Conservation (phyloP, 2,888 invertebrate species). For the Agrochola macilenta region DNA sequence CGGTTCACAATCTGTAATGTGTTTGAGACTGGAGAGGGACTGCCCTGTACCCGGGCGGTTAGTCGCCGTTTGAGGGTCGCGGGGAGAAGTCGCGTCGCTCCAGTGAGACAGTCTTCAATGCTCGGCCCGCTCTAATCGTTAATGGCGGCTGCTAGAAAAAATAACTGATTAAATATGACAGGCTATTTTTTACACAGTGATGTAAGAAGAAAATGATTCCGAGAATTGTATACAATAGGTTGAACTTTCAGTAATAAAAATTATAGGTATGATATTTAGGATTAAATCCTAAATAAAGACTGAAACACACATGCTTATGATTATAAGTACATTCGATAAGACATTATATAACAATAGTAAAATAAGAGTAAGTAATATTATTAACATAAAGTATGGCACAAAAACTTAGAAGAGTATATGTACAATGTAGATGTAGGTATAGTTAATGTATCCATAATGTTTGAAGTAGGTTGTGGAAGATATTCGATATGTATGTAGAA, state of each 20-base stretch:
- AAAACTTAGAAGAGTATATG: conserved; percentile 53
- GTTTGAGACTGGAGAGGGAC: conserved; percentile 68
- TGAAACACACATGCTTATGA: conserved; percentile 56
- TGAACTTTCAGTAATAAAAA: conserved; percentile 8
- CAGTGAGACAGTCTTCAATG: conserved; percentile 81
- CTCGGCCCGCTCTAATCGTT: conserved; percentile 81
- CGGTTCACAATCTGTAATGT: conserved; percentile 73
- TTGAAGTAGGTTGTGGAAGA: conserved; percentile 59
- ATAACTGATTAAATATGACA: conserved; percentile 23
- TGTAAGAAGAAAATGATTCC: conserved; percentile 48
- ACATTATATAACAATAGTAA: conserved; percentile 30
- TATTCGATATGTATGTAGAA: conserved; percentile 55
- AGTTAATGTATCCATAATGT: conserved; percentile 53
- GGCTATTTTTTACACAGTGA: neutral
- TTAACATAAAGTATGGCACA: conserved; percentile 55
- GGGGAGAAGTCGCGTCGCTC: conserved; percentile 62
- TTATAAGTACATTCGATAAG: conserved; percentile 37
- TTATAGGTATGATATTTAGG: conserved; percentile 24
- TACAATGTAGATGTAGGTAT: conserved; percentile 60
- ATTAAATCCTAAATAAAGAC: conserved; percentile 17
- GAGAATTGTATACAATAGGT: conserved; percentile 34
- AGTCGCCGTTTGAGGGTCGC: conserved; percentile 47
- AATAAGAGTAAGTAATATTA: conserved; percentile 33
- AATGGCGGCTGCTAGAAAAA: conserved; percentile 87
- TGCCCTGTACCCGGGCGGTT: conserved; percentile 50